Conservation (phyloP, 2,113 vertebrate species). For the Passer montanus region DNA sequence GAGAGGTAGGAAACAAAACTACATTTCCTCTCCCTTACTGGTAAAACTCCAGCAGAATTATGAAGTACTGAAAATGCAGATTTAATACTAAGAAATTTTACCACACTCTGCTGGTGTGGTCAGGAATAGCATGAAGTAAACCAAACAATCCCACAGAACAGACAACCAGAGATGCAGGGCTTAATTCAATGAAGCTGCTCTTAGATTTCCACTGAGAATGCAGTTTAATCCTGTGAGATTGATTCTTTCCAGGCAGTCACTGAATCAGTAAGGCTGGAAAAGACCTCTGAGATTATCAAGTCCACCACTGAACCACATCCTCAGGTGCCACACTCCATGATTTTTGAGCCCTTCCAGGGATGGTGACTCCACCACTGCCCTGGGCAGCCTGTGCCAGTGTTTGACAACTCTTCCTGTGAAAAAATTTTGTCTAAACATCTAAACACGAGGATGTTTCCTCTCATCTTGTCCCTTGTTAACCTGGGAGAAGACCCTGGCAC, state of each 20-base stretch:
- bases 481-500: background rate
- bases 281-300: background rate
- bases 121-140: background rate
- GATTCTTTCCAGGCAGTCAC: background rate
- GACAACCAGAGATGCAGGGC: rapidly evolving
- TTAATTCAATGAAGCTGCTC: background rate
- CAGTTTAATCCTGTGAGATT: background rate
- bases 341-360: background rate
- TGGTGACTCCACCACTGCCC: background rate
- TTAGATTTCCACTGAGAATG: background rate
- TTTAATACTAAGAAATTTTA: background rate
- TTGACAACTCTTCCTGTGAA: background rate
- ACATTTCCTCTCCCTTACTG: background rate
- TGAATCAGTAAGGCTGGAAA: background rate
- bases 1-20: background rate
- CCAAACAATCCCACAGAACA: background rate
- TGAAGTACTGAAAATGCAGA: background rate
- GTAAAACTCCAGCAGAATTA: background rate
- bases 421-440: background rate
- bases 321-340: background rate
- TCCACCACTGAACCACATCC: background rate
- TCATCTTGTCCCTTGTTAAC: background rate
- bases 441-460: background rate
- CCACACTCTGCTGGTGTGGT: constrained; percentile 26
- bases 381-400: background rate